Percentiles rank a stretch among this genome's conserved stretches.
Evolutionary conservation across 2,888 invertebrate genomes (phyloP).

Genomic region (Alloscopus bannaensis): DNA sequence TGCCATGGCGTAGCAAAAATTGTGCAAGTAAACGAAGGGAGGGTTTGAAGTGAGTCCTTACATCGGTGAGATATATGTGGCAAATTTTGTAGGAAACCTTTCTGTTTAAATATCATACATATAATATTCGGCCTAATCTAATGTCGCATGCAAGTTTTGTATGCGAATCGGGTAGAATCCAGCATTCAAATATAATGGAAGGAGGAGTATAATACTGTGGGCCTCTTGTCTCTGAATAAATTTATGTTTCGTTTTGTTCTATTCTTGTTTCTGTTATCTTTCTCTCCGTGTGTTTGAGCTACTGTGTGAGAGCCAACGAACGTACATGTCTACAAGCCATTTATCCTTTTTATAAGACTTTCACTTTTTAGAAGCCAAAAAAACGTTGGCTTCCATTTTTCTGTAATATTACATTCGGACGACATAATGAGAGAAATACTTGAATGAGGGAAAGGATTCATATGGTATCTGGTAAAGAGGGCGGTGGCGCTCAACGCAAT

Average conservation of each 20-base stretch:
- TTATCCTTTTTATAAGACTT: constrained; percentile 31
- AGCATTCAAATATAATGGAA: background rate
- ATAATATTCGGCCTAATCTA: constrained; percentile 25
- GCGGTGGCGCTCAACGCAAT: too few species aligned
- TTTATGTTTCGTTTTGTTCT: constrained; percentile 19
- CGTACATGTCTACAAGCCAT: background rate
- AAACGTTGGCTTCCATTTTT: constrained; percentile 32
- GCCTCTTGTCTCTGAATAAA: constrained; percentile 5
- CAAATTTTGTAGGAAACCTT: too few species aligned
- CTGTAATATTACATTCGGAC: constrained; percentile 10
- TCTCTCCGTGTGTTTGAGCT: too few species aligned
- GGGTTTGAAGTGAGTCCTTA: too few species aligned
- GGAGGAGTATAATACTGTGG: background rate
- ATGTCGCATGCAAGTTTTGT: constrained; percentile 5
- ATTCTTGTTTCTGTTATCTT: constrained; percentile 6
- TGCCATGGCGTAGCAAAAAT: too few species aligned
- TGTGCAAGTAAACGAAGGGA: too few species aligned
- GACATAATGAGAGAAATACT: constrained; percentile 19
- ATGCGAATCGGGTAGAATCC: constrained; percentile 14
- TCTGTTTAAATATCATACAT: constrained; percentile 1
- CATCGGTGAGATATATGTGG: too few species aligned
- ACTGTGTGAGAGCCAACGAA: background rate
- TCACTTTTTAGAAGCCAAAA: constrained; percentile 38
- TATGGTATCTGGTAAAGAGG: constrained; percentile 6
- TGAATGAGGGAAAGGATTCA: constrained; percentile 20